Base-by-base conservation (phyloP, 1,140 invertebrate genomes). In the Trigoniulus corallinus region DNA sequence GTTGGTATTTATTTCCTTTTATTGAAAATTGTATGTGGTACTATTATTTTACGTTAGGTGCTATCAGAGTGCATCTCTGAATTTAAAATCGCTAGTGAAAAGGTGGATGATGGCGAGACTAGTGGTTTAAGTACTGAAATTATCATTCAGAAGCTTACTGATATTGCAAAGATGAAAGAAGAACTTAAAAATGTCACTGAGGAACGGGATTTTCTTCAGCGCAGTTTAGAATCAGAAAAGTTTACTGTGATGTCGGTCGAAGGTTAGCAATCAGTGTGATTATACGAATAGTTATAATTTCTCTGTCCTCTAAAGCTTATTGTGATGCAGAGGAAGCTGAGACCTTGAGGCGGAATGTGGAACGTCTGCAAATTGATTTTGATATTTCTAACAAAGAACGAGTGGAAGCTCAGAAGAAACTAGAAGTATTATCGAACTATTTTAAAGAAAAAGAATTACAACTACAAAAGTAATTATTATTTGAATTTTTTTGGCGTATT, bases 381-480 rank as follows among this genome's bases (percentile, higher is more conserved):
- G 18, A 20, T 24, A 24, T 7, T 7, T 7, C 42, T 24, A 4
- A 21, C 24, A 80, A 81, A 56, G 82, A 84, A 54, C 82, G 82
- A 55, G 69, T 80, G 18, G 84, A 89, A 62, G 80, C 83, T 1
- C 73, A 81, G 58, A 88, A 84, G 0, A 77, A 83, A 58, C 71
- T 92, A 0, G 79, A 86, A 64, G 86, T 91, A 3, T 67, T 92
- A 27, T 80, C 81, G 0, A 81, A 80, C 59, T 89, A 88, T 62
- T 92, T 92, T 66, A 82, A 88, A 60, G 84, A 89, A 54, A 83
- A 85, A 60, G 87, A 92, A 68, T 72, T 77, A 20, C 79, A 88
- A 64, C 67, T 88, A 23, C 78, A 88, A 63, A 87, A 84, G 84
- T 64, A 43, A 40, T 45, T 15, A 43, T 29, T 40, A 34, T 47